Evolutionary conservation across 2,797 vertebrate species (phyloP), one percentile per base, ranked within the genome.

Genomic region (Dromococcyx pavoninus): DNA sequence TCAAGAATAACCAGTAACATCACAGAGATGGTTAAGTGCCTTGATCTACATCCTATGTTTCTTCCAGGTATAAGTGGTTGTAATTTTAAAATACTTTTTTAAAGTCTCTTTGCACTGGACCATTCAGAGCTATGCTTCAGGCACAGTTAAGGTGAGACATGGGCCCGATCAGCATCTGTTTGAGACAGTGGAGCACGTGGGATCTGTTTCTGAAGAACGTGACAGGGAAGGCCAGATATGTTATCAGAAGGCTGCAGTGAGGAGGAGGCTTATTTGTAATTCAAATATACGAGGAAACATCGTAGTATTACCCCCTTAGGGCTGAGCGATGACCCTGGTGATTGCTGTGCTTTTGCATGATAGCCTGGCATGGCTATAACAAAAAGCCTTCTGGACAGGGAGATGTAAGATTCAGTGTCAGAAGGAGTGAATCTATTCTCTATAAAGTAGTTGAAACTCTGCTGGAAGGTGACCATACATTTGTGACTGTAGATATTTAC

Each of bases 401-500:
- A 56, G 3, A 43, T 25, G 27, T 7, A 39, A 77, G 17, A 69
- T 66, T 27, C n/a, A 8, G 58, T 37, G 39, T 74, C 79, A 67
- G n/a, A 43, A 44, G 39, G 57, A 84, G 27, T 32, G 17, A 72
- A 73, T 41, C 58, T 86, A 4, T 62, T 91, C 24, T 75, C 30
- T 75, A 33, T 41, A 54, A 75, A 78, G 50, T 53, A 44, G 32
- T 39, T 79, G 60, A 86, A 76, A 44, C 39, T 60, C 1, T 30
- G 22, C 30, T 91, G 69, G 66, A 89, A 92, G 35, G 69, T 84
- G 72, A n/a, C 33, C 79, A 71, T 86, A 83, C 53, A n/a, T 89
- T 90, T 71, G 10, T 60, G 79, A 71, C 25, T n/a, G 43, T 75
- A 95, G 91, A 88, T 94, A 76, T 92, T 95, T 87, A 67, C 53